These are phyloP conservation scores for Polyergus mexicanus DNA, from an alignment of 1,140 invertebrate genomes.

Conservation along the genomic window DNA sequence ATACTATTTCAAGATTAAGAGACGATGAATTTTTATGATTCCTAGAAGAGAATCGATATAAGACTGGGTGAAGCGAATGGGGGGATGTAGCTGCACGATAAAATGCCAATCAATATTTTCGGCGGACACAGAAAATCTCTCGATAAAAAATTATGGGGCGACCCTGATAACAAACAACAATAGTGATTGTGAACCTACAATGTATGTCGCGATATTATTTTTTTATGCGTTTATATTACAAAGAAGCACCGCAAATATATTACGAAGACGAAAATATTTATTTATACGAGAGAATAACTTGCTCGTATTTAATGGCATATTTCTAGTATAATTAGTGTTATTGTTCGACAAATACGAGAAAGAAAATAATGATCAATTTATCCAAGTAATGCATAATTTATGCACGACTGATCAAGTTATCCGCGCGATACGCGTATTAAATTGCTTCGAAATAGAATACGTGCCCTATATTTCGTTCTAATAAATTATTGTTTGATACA, in stretches of 20 bases:
- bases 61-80: background rate
- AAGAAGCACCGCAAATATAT: background rate
- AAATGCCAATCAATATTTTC: constrained; percentile 21
- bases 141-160: constrained; percentile 19
- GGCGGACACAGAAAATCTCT: constrained; percentile 6
- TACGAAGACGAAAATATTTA: background rate
- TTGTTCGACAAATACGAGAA: background rate
- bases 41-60: constrained; percentile 13
- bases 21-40: constrained; percentile 2
- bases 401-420: constrained; percentile 2
- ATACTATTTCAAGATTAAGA: constrained; percentile 6
- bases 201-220: background rate
- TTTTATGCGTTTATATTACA: background rate
- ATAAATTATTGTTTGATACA: constrained; percentile 40
- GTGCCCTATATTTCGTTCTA: constrained; percentile 11
- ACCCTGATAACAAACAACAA: constrained; percentile 7
- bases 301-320: background rate
- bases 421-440: constrained; percentile 7
- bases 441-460: constrained; percentile 31
- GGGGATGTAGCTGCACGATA: background rate
- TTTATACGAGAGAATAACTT: background rate
- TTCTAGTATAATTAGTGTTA: constrained; percentile 14
- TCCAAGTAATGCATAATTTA: constrained; percentile 27
- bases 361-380: constrained; percentile 15
- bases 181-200: constrained; percentile 14